Base-by-base conservation (phyloP, 2,888 invertebrate species). In the Lordiphosa andalusiaca region DNA sequence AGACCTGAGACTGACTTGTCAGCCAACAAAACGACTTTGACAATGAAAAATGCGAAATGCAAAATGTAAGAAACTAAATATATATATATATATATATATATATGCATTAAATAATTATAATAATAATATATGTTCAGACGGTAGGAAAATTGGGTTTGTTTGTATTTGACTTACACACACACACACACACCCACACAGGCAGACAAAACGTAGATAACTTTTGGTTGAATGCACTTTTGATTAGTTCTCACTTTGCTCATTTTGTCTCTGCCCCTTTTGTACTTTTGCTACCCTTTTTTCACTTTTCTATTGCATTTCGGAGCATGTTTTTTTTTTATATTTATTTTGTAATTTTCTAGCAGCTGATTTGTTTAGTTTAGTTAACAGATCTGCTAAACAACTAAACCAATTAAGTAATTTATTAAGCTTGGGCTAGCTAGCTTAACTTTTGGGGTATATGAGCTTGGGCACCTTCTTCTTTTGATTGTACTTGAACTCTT, bases 201-300 rank as follows among this genome's bases (percentile, higher is more conserved):
- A 42, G 6, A n/a, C 19, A 42, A 42, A 54, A 41, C 52, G 53
- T 53, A 49, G 61, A 59, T 49, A 55, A 65, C 60, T 68, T 73
- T 78, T 84, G 67, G 83, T 80, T 84, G 80, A 80, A 84, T 82
- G 84, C 80, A 80, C 80, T 82, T 82, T 78, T 69, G 58, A 66
- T 73, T 68, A 69, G 62, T 46, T 65, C 53, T 58, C 46, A 44
- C 21, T 47, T 51, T 46, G 13, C 39, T 33, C 9, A 5, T 33
- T 48, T 12, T 37, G 25, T 39, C 37, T 12, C 37, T 12, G 23
- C 40, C 36, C 12, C 19, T 30, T 13, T 25, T 19, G 9, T 30
- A 30, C 7, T 30, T 35, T 35, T n/a, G n/a, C n/a, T 44, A 42
- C 21, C 46, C 9, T 19, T 25, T 47, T 47, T 52, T n/a, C 6